Percentiles rank a stretch among this genome's conserved stretches.
Evolutionary conservation across 2,113 vertebrate genomes (phyloP).

Genomic region (Tichodroma muraria): DNA sequence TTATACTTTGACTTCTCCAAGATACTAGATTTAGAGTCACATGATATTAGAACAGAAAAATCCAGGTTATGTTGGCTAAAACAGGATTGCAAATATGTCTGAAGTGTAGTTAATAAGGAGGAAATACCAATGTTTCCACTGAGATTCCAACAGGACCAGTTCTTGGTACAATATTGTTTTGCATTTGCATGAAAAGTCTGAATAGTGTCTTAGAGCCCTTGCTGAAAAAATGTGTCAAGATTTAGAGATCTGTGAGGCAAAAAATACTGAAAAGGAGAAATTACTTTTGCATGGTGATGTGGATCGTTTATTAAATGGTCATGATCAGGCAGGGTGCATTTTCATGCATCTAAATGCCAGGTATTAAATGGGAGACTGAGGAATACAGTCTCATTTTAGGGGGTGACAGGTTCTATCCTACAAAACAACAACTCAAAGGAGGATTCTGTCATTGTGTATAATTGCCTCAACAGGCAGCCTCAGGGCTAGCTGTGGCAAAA

Average conservation of each 20-base stretch:
- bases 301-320: background rate
- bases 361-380: background rate
- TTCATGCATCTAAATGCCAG: background rate
- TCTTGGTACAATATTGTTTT: background rate
- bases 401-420: background rate
- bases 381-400: background rate
- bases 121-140: background rate
- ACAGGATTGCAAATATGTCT: background rate
- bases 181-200: background rate
- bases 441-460: background rate
- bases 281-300: background rate
- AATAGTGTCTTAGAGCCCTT: fast-evolving
- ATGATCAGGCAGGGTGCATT: background rate
- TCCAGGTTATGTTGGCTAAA: background rate
- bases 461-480: background rate
- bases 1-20: background rate
- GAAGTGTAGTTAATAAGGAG: background rate
- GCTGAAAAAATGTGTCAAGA: background rate
- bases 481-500: background rate
- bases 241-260: background rate
- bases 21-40: background rate
- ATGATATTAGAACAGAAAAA: background rate
- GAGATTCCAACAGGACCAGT: background rate
- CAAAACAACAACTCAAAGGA: background rate
- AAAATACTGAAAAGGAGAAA: background rate